Conservation (phyloP, 2,113 vertebrate genomes). For the Anas platyrhynchos region DNA sequence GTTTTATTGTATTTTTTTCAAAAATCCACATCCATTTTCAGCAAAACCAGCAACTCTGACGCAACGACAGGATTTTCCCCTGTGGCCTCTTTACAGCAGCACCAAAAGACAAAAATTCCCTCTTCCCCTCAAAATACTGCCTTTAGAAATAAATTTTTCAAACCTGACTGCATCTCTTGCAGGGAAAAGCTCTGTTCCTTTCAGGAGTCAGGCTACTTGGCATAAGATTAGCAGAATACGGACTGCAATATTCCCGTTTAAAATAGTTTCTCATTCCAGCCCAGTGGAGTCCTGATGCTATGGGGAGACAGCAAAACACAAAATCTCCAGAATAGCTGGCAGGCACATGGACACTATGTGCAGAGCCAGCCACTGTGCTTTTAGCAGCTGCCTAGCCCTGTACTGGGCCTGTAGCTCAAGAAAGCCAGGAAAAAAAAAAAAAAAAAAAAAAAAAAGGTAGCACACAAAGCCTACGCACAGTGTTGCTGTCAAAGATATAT, state of each 20-base stretch:
- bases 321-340: rapidly evolving
- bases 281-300: neutral
- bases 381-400: neutral
- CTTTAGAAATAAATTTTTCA: neutral
- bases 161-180: neutral
- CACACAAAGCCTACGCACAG: rapidly evolving
- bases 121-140: neutral
- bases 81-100: neutral
- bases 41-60: neutral
- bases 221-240: neutral
- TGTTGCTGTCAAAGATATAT: neutral
- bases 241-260: neutral
- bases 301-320: neutral
- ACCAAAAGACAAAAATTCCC: neutral
- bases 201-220: neutral
- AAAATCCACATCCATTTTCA: neutral
- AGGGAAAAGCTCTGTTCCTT: neutral
- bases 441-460: neutral
- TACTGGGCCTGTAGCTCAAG: neutral
- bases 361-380: neutral
- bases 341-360: rapidly evolving
- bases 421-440: neutral
- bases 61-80: neutral
- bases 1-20: neutral
- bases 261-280: neutral